Evolutionary conservation across 2,113 vertebrate genomes (phyloP), one percentile per base, ranked within the genome.

Genomic region (Chaetorhynchus papuensis): DNA sequence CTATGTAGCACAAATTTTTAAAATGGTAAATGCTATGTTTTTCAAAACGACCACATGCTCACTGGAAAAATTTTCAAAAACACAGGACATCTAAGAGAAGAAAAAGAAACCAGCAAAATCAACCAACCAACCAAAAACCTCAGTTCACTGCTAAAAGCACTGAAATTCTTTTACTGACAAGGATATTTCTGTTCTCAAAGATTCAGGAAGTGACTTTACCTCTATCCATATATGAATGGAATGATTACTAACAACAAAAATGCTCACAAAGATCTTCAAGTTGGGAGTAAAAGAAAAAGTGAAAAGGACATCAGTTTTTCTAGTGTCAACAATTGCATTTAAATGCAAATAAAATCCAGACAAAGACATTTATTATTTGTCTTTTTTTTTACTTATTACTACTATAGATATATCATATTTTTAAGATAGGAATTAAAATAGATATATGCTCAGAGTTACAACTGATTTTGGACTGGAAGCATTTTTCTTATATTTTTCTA

Each of bases 401-500:
- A 27, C 18, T 42, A 9, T 86, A 93, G 22, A 64, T 92, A n/a
- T 70, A 31, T 37, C 87, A 64, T 45, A 89, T 31, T 56, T 72
- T 6, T 37, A 68, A 95, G 10, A 8, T 81, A 85, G 66, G 4
- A 80, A 65, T 85, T 85, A 59, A 80, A 22, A 68, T 12, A 70
- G 13, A 68, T 65, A 80, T 37, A 81, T 45, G 5, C 53, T 94
- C 75, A 56, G 57, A 82, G 31, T 49, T 52, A 45, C 19, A 95
- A 83, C 39, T 87, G 78, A 80, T 49, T 79, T 94, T 90, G 59
- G 17, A 92, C 79, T 68, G 35, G 53, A 72, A 90, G 7, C 5
- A 63, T 69, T 94, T 87, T 85, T 92, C 50, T 79, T 66, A 15
- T 41, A 61, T 91, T 94, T 96, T 96, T 87, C 76, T 91, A 28